Conservation (phyloP, 2,113 vertebrate genomes). For the Dipodomys merriami region DNA sequence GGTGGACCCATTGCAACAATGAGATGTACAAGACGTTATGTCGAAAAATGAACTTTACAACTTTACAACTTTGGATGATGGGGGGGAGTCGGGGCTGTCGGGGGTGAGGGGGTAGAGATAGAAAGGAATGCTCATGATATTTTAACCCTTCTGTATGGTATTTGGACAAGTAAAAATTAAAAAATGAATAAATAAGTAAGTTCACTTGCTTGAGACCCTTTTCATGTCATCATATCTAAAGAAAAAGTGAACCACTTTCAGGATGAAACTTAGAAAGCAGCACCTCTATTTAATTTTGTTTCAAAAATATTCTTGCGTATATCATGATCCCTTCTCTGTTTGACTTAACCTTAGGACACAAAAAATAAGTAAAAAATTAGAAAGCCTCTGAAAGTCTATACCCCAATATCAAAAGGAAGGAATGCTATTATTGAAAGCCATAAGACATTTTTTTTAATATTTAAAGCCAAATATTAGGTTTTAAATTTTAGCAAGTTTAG, state of each 20-base stretch:
- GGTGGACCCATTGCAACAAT: too few relatives aligned
- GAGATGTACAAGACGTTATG: too few relatives aligned
- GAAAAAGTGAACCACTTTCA: background rate
- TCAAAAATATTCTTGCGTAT: background rate
- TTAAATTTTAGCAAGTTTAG: too few relatives aligned
- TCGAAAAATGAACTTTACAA: too few relatives aligned
- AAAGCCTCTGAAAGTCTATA: background rate
- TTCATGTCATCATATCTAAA: background rate
- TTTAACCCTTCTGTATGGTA: too few relatives aligned
- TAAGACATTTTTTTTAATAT: background rate
- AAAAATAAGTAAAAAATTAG: background rate
- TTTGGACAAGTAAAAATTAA: too few relatives aligned
- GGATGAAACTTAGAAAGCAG: background rate
- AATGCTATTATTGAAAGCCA: background rate
- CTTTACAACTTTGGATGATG: too few relatives aligned
- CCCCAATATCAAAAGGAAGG: background rate
- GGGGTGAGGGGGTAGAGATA: too few relatives aligned
- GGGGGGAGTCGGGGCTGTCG: too few relatives aligned
- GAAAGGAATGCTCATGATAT: too few relatives aligned
- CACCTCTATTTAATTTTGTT: background rate
- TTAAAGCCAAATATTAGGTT: conserved; percentile 7
- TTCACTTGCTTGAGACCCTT: background rate
- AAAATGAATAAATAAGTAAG: too few relatives aligned
- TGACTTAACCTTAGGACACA: background rate
- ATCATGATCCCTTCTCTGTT: background rate